Conservation (phyloP, 2,797 vertebrate genomes). For the Sebastes umbrosus region DNA sequence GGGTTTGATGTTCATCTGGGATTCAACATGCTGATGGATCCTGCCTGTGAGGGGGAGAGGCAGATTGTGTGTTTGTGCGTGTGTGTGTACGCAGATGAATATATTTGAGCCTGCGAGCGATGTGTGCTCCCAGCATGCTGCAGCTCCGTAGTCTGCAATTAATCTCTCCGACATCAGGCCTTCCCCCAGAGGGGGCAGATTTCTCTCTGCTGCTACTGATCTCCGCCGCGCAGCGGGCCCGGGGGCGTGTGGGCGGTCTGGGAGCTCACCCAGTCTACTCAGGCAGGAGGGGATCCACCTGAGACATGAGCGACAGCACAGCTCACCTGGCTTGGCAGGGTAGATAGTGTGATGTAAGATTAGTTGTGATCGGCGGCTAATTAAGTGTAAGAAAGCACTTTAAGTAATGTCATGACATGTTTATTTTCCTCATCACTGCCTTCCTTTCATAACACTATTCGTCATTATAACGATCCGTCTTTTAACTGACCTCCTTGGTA, state of each 20-base stretch:
- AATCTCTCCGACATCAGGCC: slow-evolving; percentile 81
- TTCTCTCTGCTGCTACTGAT: slow-evolving; percentile 75
- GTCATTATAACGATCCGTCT: not conserved
- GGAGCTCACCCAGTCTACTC: slow-evolving; percentile 55
- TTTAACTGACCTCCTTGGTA: slow-evolving; percentile 7
- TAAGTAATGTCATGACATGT: slow-evolving; percentile 32
- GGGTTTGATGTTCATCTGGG: slow-evolving; percentile 82
- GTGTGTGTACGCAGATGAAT: slow-evolving; percentile 63
- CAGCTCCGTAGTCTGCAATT: slow-evolving; percentile 82
- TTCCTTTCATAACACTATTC: not conserved
- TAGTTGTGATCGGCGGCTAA: slow-evolving; percentile 44
- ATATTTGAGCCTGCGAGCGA: slow-evolving; percentile 65
- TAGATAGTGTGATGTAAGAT: slow-evolving; percentile 52
- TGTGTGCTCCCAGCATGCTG: slow-evolving; percentile 76
- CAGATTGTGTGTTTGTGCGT: slow-evolving; percentile 31
- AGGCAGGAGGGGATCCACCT: slow-evolving; percentile 57
- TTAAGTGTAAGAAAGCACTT: slow-evolving; percentile 47
- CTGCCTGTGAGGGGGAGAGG: slow-evolving; percentile 61
- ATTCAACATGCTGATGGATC: slow-evolving; percentile 85
- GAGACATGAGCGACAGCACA: slow-evolving; percentile 26
- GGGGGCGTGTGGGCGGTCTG: slow-evolving; percentile 53
- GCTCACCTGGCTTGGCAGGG: slow-evolving; percentile 54
- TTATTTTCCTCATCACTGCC: slow-evolving; percentile 9
- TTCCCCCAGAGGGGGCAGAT: slow-evolving; percentile 68
- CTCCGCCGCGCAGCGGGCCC: slow-evolving; percentile 55